Conservation (phyloP, 2,888 invertebrate species). For the Marasmarcha lunaedactyla region DNA sequence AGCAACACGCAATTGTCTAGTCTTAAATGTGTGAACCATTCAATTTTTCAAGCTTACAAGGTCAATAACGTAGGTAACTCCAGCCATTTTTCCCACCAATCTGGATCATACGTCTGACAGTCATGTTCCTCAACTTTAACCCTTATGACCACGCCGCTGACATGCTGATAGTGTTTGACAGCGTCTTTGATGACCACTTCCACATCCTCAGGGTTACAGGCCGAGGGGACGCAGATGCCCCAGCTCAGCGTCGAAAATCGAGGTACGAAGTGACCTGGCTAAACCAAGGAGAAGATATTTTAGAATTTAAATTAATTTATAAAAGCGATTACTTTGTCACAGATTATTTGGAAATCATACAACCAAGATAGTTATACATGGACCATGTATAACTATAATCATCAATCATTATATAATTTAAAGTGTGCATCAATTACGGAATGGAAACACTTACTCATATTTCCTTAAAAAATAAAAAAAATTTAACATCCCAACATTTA, state of each 20-base stretch:
- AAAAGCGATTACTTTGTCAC: conserved; percentile 2
- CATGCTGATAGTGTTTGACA: conserved; percentile 71
- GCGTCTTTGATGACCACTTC: conserved; percentile 69
- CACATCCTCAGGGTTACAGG: conserved; percentile 72
- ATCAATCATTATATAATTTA: no score
- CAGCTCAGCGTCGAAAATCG: conserved; percentile 78
- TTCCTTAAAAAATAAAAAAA: no score
- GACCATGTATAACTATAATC: no score
- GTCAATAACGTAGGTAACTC: conserved; percentile 49
- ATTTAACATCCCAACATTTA: no score
- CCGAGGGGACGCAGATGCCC: conserved; percentile 77
- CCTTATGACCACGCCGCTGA: conserved; percentile 67
- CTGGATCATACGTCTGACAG: conserved; percentile 63
- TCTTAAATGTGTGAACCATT: no score
- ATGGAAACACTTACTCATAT: no score
- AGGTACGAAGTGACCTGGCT: conserved; percentile 81
- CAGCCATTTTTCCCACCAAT: conserved; percentile 41
- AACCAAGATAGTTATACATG: no score
- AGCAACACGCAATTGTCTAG: no score
- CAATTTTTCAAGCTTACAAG: conserved; percentile 37
- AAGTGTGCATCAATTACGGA: no score
- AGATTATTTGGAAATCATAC: no score
- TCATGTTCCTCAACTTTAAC: conserved; percentile 74
- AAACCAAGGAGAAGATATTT: conserved; percentile 43
- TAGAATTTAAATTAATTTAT: conserved; percentile 18